A percentile compares a stretch with the other conserved stretches of the same genome.
Evolutionary conservation across 1,140 invertebrate genomes (phyloP).

Genomic region (Pseudomyrmex gracilis): DNA sequence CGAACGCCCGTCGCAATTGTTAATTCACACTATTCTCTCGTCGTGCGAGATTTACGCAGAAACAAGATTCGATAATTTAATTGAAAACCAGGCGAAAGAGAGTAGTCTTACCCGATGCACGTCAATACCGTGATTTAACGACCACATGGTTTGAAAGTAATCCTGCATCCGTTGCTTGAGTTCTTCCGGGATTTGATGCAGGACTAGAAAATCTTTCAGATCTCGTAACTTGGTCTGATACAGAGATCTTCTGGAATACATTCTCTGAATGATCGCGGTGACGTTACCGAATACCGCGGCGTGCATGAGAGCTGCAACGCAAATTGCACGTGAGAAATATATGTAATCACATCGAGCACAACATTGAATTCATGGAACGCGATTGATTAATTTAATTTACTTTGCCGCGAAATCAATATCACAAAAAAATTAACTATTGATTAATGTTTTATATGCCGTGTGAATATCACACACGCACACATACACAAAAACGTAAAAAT

Average conservation of each 20-base stretch:
- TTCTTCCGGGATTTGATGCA: conserved; percentile 98
- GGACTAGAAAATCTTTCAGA: conserved; percentile 97
- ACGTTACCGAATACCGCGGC: conserved; percentile 99
- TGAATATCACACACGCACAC: too few relatives aligned
- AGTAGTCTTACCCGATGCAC: conserved; percentile 93
- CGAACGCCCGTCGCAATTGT: too few relatives aligned
- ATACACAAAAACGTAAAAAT: neutral
- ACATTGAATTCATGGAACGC: conserved; percentile 18
- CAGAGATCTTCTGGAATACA: conserved; percentile 98
- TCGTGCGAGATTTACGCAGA: neutral
- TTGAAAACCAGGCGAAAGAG: neutral
- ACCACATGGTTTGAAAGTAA: conserved; percentile 99
- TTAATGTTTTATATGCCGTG: conserved; percentile 29
- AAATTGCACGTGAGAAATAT: conserved; percentile 52
- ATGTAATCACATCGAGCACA: neutral
- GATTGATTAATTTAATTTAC: neutral
- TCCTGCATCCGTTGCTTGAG: conserved; percentile 98
- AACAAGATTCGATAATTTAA: neutral
- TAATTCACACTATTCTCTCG: too few relatives aligned
- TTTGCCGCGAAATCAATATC: neutral
- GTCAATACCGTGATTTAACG: conserved; percentile 99
- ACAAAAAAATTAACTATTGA: neutral
- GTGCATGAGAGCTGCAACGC: conserved; percentile 95
- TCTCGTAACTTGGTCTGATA: conserved; percentile 99
- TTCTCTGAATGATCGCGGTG: conserved; percentile 99